Evolutionary conservation across 2,113 vertebrate species (phyloP), one percentile per base, ranked within the genome.

Genomic region (Calidris pygmaea): DNA sequence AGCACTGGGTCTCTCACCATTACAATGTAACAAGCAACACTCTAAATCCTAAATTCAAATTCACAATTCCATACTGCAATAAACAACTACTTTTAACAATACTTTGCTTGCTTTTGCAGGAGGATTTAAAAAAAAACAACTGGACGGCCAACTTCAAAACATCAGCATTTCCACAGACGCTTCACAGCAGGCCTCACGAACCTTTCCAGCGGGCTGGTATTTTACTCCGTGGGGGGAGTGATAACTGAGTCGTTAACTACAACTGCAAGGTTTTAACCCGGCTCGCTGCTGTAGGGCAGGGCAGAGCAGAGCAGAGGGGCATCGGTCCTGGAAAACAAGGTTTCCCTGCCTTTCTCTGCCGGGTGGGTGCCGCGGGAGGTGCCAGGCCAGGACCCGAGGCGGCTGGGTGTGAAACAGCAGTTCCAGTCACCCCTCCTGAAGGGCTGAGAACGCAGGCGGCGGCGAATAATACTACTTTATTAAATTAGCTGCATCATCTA

Each of bases 401-500:
- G 35, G 1, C 66, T 2, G 47, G 50, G 34, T 14, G 79, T 9
- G 56, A 68, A 77, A 45, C 48, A 32, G 34, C 45, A 34, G 48
- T 21, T 17, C 34, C 39, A 2, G 14, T 34, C 83, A 7, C 27
- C 21, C 39, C 43, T 41, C 10, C 2, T 1, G 5, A 58, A 72
- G 13, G 52, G 34, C 41, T 53, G 10, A 2, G 22, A 32, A 32
- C 0, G 32, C 18, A 70, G 11, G 50, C 45, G 8, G 12, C 16
- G 3, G 32, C n/a, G 34, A 70, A 5, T 18, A 60, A 5, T 0
- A 12, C 35, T 27, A 29, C 79, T 29, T 72, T n/a, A 79, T 50
- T 80, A 71, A 72, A 47, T 72, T 10, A 82, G 81, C 87, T n/a
- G 91, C 92, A 91, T 95, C 81, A 76, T 50, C 70, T 67, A 20